Conservation (phyloP, 2,888 invertebrate genomes). For the Malthinus flaveolus region DNA sequence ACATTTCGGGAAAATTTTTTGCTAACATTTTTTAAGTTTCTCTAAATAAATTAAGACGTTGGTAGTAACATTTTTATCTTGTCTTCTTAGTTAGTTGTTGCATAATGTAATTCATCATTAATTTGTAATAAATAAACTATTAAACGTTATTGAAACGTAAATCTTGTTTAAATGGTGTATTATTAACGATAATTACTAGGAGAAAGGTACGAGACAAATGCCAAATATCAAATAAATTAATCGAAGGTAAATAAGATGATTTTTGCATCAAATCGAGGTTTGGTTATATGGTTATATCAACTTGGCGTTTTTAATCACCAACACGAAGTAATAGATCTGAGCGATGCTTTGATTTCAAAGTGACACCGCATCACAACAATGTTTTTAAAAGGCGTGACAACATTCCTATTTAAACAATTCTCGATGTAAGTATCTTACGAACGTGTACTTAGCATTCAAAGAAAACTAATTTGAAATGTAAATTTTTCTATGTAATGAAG, state of each 20-base stretch:
- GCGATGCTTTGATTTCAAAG: constrained; percentile 16
- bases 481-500: no score
- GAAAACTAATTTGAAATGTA: no score
- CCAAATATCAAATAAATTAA: no score
- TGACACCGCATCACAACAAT: constrained; percentile 15
- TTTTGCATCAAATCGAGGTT: no score
- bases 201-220: no score
- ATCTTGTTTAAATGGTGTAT: no score
- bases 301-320: neutral
- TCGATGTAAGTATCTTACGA: neutral
- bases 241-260: no score
- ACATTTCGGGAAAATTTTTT: constrained; percentile 21
- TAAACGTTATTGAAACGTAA: neutral
- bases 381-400: constrained; percentile 21
- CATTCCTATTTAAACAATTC: constrained; percentile 16
- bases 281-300: no score
- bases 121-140: constrained; percentile 5
- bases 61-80: neutral
- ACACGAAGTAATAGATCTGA: neutral
- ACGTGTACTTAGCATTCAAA: no score
- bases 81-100: neutral
- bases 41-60: constrained; percentile 15
- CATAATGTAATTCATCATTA: neutral
- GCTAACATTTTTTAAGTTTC: constrained; percentile 8
- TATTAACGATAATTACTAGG: no score